Evolutionary conservation across 2,888 invertebrate genomes (phyloP), one percentile per base, ranked within the genome.

Genomic region (Bombyx huttoni): DNA sequence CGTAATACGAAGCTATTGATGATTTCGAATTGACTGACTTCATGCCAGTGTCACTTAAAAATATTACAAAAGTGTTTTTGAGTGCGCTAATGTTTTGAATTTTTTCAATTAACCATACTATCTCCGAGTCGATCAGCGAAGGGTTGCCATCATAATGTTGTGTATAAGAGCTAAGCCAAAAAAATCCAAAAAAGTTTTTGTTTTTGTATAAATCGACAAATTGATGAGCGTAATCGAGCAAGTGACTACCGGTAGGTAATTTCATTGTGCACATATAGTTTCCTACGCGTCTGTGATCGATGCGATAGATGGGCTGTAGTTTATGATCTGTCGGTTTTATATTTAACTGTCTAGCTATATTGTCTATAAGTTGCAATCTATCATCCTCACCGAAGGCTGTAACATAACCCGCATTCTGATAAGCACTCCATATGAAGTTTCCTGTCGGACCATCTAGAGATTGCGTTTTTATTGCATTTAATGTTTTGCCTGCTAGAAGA

Each of bases 381-480:
- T 91, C 90, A 65, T 96, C 96, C 81, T 96, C 96, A 0, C 91
- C 93, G 62, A 93, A 94, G 8, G 92, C 93, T 0, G 96, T 96
- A 0, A 90, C 89, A 73, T 94, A 96, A 34, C 93, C 93, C 7
- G 89, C 78, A 1, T 91, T 75, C 52, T 90, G 89, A 69, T 91
- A 97, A 55, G 90, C 89, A 55, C 92, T 91, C 96, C 96, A 97
- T 48, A 96, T 34, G 9, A 40, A 48, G 6, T 40, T 40, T 13
- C 50, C 40, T 33, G 3, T 49, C 33, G 40, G 49, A 52, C 40
- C 33, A 35, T 49, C 13, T 13, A n/a, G 47, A 10, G 34, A 47
- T 47, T 10, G 10, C 12, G 10, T 0, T 14, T 92, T 91, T 13
- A 80, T 68, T 2, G 71, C 60, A 47, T 89, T 81, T 12, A 90